Conservation (phyloP, 1,140 invertebrate species). For the Penaeus chinensis region DNA sequence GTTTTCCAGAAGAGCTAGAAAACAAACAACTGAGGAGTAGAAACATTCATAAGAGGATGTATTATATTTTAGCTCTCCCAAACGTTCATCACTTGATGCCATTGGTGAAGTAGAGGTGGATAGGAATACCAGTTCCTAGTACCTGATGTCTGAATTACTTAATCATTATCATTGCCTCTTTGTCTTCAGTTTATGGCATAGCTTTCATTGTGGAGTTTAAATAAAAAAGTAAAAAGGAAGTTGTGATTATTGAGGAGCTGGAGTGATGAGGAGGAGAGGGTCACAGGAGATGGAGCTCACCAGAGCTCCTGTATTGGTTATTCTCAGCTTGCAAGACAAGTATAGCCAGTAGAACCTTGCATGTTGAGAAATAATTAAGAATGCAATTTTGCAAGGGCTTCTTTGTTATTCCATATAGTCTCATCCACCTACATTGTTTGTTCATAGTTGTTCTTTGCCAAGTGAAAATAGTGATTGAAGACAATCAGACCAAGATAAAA, state of each 20-base stretch:
- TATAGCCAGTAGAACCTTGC: constrained; percentile 52
- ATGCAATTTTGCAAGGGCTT: constrained; percentile 31
- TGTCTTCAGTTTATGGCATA: constrained; percentile 38
- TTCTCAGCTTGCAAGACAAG: constrained; percentile 50
- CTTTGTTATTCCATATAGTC: constrained; percentile 53
- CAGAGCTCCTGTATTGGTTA: constrained; percentile 40
- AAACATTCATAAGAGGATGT: constrained; percentile 24
- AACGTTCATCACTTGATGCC: constrained; percentile 38
- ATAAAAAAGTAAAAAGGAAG: too few relatives aligned
- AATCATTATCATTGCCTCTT: constrained; percentile 37
- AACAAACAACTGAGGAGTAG: constrained; percentile 24
- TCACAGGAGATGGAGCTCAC: constrained; percentile 51
- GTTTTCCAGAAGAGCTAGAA: constrained; percentile 9
- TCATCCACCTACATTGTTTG: constrained; percentile 42
- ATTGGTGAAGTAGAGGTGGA: constrained; percentile 46
- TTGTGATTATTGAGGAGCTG: constrained; percentile 25
- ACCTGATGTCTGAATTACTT: constrained; percentile 44
- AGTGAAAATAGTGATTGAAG: constrained; percentile 41
- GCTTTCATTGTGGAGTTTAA: constrained; percentile 8
- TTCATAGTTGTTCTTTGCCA: constrained; percentile 51
- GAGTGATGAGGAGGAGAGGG: constrained; percentile 54
- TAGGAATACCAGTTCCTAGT: constrained; percentile 43
- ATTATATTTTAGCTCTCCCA: constrained; percentile 39
- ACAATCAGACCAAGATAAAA: constrained; percentile 51
- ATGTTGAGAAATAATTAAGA: constrained; percentile 37